Base-by-base conservation (phyloP, 2,113 vertebrate species). In the Eulacestoma nigropectus region DNA sequence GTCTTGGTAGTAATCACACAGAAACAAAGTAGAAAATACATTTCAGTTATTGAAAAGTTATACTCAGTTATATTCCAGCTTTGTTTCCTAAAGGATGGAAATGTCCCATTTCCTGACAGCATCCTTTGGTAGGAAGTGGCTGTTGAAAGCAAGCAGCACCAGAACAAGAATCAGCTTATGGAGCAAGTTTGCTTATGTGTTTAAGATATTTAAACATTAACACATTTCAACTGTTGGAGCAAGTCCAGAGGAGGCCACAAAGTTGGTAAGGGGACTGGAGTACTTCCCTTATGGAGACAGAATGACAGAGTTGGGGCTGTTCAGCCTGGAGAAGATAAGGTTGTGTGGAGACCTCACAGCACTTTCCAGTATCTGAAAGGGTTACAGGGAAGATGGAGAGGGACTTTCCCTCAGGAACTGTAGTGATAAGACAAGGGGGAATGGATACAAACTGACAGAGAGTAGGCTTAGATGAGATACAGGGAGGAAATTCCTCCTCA, bases 1-100 rank as follows among this genome's bases (percentile, higher is more conserved):
- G 53, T 12, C 41, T 73, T 7, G 1, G 29, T 1, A 60, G 26
- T 3, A 55, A n/a, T 16, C 9, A 69, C 21, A 75, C 0, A 88
- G 33, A 74, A 84, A 76, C 1, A 65, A 8, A 53, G 27, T 2
- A 76, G 14, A 44, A 89, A 86, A 80, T 16, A 60, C 25, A 4
- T n/a, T 55, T 62, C 52, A 67, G 25, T 27, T 69, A 69, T 22
- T 44, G 8, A 87, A 56, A 33, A 56, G 46, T 17, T n/a, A 41
- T 4, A 55, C 11, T 46, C 27, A 63, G n/a, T 46, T 18, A n/a
- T 50, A 67, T 46, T 74, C 9, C 56, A 84, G 32, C n/a, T 63
- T 49, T 60, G 15, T 52, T 73, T 56, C 69, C 68, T 26, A 39
- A 81, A 65, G 42, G 44, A 86, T 53, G 20, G 30, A 10, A 21